Conservation (phyloP, 2,888 invertebrate species). For the Acleris cristana region DNA sequence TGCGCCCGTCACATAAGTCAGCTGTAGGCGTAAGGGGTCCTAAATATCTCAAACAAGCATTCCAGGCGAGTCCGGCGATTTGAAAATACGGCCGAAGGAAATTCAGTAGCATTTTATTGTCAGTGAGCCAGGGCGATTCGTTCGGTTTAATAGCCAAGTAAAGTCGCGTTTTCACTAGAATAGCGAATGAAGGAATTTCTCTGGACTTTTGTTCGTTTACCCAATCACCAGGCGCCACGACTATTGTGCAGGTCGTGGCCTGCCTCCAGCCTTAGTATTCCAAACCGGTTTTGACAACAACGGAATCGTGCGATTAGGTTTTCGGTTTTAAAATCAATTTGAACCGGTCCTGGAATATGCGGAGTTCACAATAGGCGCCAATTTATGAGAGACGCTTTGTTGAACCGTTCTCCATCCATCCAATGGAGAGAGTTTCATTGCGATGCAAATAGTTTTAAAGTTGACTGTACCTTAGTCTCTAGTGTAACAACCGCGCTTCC, state of each 20-base stretch:
- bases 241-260: constrained; percentile 45
- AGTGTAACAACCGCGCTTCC: neutral
- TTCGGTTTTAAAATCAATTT: constrained; percentile 25
- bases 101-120: constrained; percentile 65
- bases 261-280: constrained; percentile 22
- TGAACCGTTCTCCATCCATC: neutral
- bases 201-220: constrained; percentile 34
- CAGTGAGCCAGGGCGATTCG: constrained; percentile 52
- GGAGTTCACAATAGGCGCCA: neutral
- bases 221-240: constrained; percentile 22
- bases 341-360: constrained; percentile 6
- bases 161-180: constrained; percentile 55
- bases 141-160: constrained; percentile 62
- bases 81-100: constrained; percentile 61
- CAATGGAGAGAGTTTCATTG: neutral
- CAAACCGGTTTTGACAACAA: constrained; percentile 31
- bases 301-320: constrained; percentile 25
- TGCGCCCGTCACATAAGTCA: constrained; percentile 51
- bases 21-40: constrained; percentile 50
- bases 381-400: constrained; percentile 17
- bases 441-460: neutral
- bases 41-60: constrained; percentile 71
- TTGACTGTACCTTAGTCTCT: neutral
- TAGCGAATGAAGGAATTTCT: constrained; percentile 36
- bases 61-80: constrained; percentile 57